phyloP scores from a whole-genome alignment of 2,113 vertebrate species.

The Dryoscopus gambensis region DNA sequence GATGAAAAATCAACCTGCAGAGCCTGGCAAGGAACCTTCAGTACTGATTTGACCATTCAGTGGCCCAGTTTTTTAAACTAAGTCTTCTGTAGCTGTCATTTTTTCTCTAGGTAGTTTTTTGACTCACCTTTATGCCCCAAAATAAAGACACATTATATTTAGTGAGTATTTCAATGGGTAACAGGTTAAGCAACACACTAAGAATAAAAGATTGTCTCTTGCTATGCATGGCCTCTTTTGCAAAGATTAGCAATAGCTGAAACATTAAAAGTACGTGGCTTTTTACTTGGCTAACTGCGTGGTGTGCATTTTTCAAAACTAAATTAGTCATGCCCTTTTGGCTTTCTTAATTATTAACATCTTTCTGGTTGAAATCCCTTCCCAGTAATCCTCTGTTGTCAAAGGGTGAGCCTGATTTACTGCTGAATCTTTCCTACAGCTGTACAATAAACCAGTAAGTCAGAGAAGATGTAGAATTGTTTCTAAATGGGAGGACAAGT shows the following conservation, averaged over 20 bases:
- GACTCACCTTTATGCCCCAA: neutral
- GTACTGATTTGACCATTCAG: neutral
- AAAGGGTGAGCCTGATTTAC: slow-evolving; percentile 29
- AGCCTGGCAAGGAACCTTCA: neutral
- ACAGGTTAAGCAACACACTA: neutral
- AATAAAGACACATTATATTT: neutral
- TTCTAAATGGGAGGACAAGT: neutral
- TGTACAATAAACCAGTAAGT: neutral
- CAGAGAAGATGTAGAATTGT: neutral
- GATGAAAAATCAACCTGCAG: neutral
- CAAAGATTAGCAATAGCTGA: slow-evolving; percentile 46
- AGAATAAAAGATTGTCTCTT: slow-evolving; percentile 33
- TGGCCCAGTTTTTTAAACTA: neutral
- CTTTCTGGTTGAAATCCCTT: slow-evolving; percentile 42
- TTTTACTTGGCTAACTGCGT: slow-evolving; percentile 51
- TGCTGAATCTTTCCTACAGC: slow-evolving; percentile 1
- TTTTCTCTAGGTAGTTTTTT: neutral
- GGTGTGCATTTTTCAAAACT: slow-evolving; percentile 54
- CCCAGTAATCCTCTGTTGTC: slow-evolving; percentile 5
- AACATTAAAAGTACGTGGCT: slow-evolving; percentile 58
- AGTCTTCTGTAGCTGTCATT: neutral
- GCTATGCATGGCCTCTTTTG: slow-evolving; percentile 35
- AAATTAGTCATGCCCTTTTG: slow-evolving; percentile 56
- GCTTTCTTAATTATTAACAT: slow-evolving; percentile 71
- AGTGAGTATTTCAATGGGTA: neutral